Evolutionary conservation across 2,888 invertebrate genomes (phyloP).

Genomic region (Lasioglossum oenotherae): DNA sequence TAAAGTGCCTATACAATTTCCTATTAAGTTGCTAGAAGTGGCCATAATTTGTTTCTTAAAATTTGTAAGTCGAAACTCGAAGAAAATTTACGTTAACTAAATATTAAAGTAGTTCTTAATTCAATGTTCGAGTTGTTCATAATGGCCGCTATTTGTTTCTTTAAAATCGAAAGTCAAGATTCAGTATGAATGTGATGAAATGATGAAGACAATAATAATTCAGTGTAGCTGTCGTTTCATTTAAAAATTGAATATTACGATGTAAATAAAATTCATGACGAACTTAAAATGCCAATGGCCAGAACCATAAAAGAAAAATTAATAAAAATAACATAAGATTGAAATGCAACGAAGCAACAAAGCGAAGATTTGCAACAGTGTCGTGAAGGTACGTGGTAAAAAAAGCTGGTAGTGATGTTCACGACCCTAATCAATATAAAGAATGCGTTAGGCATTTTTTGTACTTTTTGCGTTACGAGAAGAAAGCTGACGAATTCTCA

Average conservation of each 20-base stretch:
- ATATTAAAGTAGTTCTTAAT: background rate
- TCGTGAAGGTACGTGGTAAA: background rate
- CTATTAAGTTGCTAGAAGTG: no score
- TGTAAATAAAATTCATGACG: background rate
- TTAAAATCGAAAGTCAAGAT: background rate
- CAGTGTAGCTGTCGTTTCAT: no score
- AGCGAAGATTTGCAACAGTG: background rate
- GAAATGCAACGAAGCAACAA: background rate
- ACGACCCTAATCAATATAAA: background rate
- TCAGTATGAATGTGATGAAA: no score
- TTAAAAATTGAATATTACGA: no score
- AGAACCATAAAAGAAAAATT: background rate
- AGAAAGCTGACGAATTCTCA: conserved; percentile 12
- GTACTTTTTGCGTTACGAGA: background rate
- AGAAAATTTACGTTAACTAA: background rate
- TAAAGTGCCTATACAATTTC: no score
- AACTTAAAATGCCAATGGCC: background rate
- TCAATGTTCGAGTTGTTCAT: background rate
- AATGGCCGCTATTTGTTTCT: background rate
- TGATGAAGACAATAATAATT: no score
- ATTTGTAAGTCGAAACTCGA: background rate
- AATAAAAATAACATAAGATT: background rate
- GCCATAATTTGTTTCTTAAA: background rate
- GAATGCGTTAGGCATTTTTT: background rate
- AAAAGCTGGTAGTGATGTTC: background rate